Evolutionary conservation across 1,140 invertebrate genomes (phyloP), one percentile per base, ranked within the genome.

Genomic region (Drosophila lacertosa): DNA sequence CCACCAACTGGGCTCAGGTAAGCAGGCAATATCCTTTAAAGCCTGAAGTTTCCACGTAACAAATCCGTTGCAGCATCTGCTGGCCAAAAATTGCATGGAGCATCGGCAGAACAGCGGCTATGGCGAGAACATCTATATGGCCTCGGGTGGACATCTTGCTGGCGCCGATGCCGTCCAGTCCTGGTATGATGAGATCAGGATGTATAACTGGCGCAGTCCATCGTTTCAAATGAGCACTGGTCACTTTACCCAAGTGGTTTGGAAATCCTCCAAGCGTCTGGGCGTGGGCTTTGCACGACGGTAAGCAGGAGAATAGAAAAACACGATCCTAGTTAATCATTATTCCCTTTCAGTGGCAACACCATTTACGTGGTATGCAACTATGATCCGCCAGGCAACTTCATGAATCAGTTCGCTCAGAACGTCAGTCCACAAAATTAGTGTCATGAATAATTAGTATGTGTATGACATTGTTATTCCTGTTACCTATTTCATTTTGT

Each of bases 111-210:
- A 95, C 71, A 94, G 93, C 64, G 93, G 94, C 18, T 97, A 97
- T 89, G 96, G 96, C 1, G 96, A 97, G 89, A 97, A 97, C 89
- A 94, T 97, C 58, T 97, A 95, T 79, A 94, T 95, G 90, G 94
- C 94, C 4, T 65, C 58, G 10, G 95, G 94, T 55, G 94, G 94
- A n/a, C 89, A 59, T 33, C 39, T 93, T 0, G 89, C 91, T 7
- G 93, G 94, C 0, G 86, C 92, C n/a, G 93, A 94, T 78, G 93
- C 93, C 5, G 92, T 94, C 7, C 92, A 92, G 6, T 93, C 92
- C 65, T 95, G 94, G 94, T 95, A 95, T 69, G 91, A 93, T 24
- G 94, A 95, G 74, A 92, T 92, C 33, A 92, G 92, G 33, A 77
- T 92, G 2, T 92, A 94, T 84, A 92, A 93, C 70, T 94, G 92